These are phyloP conservation scores for Pimpla rufipes DNA, from an alignment of 2,888 invertebrate genomes.

Conservation along the genomic window DNA sequence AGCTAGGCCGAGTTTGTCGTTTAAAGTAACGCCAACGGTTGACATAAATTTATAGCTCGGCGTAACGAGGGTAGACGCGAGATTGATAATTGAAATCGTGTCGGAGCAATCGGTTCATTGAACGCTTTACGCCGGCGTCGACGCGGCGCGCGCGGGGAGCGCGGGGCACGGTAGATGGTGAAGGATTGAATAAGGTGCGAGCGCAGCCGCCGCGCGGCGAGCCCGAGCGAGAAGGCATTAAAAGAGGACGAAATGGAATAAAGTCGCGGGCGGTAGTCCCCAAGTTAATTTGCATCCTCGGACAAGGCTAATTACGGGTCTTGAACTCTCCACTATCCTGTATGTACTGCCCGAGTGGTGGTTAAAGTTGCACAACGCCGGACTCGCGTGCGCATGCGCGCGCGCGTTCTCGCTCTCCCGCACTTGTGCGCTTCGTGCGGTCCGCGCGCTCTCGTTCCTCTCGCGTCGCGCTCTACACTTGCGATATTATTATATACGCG, in stretches of 20 bases:
- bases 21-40: constrained; percentile 28
- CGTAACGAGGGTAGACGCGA: constrained; percentile 54
- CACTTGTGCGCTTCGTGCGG: constrained; percentile 53
- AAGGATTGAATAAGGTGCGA: constrained; percentile 40
- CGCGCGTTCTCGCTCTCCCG: constrained; percentile 64
- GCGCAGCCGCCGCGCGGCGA: constrained; percentile 30
- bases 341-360: constrained; percentile 58
- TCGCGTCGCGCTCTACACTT: constrained; percentile 31
- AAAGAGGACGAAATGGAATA: constrained; percentile 75
- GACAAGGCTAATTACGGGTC: constrained; percentile 81
- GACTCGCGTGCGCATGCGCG: constrained; percentile 66
- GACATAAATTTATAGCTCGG: constrained; percentile 60
- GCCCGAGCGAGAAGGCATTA: constrained; percentile 64
- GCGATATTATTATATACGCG: constrained; percentile 52
- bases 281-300: constrained; percentile 81
- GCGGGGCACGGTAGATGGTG: constrained; percentile 9
- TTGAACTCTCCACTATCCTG: constrained; percentile 75
- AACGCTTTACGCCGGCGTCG: constrained; percentile 33
- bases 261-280: constrained; percentile 76
- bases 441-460: constrained; percentile 62
- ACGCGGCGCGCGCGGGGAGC: constrained; percentile 19
- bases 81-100: constrained; percentile 69
- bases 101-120: constrained; percentile 65
- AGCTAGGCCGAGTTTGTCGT: constrained; percentile 14
- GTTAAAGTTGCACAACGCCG: constrained; percentile 67